Evolutionary conservation across 2,797 vertebrate species (phyloP), one percentile per base, ranked within the genome.

Genomic region (Etheostoma perlongum): DNA sequence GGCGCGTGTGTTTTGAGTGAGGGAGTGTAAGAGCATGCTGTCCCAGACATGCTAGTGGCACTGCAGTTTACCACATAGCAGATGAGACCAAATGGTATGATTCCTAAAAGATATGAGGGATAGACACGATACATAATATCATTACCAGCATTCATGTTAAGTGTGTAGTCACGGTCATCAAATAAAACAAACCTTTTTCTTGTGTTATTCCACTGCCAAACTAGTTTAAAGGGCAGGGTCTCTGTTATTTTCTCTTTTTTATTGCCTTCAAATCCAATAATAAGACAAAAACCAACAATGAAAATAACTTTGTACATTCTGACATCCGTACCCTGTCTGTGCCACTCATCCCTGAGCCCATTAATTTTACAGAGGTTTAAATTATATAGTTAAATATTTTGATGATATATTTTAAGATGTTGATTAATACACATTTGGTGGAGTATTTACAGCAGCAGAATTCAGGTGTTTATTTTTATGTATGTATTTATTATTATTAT

Each of bases 161-260:
- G 21, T 57, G 42, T 62, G 27, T 60, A 40, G 9, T 49, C 5
- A 23, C 13, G 71, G 36, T 25, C 33, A 8, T 60, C 19, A 51
- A 53, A 25, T 36, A 30, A 68, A 80, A 72, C 47, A 52, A 21
- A 58, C 15, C 11, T 36, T 74, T 15, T 48, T 75, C 40, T 73
- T 53, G 4, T 53, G 51, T 67, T 19, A 59, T 54, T 68, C n/a
- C 42, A 67, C 74, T 79, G 74, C 58, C 69, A 72, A 70, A 54
- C 49, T 54, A 30, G 2, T 54, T 40, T 40, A 58, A 79, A 59
- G 8, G 2, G 25, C 21, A 21, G 54, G 0, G 18, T 40, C 36
- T 10, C 15, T 2, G 1, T 62, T 61, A 48, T 18, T 65, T 3
- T 23, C 0, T 46, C 5, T 11, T 30, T 74, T n/a, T 59, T 61